Conservation (phyloP, 2,888 invertebrate genomes). For the Apocheima hispidaria region DNA sequence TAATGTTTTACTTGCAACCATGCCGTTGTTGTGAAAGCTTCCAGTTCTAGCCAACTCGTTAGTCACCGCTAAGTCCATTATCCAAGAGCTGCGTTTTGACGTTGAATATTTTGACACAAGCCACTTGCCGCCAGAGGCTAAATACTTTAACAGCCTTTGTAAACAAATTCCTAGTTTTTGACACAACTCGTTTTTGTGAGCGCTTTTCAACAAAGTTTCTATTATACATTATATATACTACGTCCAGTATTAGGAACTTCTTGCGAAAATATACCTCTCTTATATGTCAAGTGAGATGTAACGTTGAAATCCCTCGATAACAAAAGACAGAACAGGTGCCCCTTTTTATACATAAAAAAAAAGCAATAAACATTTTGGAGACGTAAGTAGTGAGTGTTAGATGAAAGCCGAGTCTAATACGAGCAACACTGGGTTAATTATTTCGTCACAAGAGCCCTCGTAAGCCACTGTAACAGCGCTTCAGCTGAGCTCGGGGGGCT, state of each 20-base stretch:
- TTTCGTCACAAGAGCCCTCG: constrained; percentile 82
- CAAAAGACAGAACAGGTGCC: constrained; percentile 9
- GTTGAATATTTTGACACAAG: constrained; percentile 66
- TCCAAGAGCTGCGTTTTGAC: constrained; percentile 68
- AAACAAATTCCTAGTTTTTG: constrained; percentile 34
- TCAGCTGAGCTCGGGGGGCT: constrained; percentile 74
- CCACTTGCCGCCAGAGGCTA: constrained; percentile 65
- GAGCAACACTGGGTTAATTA: constrained; percentile 81
- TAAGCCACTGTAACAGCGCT: constrained; percentile 82
- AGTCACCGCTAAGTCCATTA: constrained; percentile 73
- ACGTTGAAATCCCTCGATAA: constrained; percentile 6
- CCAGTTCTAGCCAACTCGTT: constrained; percentile 57
- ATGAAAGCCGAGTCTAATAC: constrained; percentile 71
- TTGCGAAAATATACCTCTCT: constrained; percentile 2
- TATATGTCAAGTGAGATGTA: constrained; percentile 5
- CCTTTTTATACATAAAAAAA: constrained; percentile 40
- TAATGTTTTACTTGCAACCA: constrained; percentile 50
- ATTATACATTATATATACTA: constrained; percentile 3
- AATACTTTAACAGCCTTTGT: constrained; percentile 65
- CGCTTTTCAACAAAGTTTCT: constrained; percentile 23
- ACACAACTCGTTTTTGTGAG: constrained; percentile 16
- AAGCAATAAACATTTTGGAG: constrained; percentile 63
- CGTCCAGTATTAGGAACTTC: constrained; percentile 6
- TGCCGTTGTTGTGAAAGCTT: constrained; percentile 47
- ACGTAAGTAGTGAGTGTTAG: constrained; percentile 64